These are phyloP conservation scores for Sander lucioperca DNA, from an alignment of 2,113 vertebrate species.

Conservation along the genomic window DNA sequence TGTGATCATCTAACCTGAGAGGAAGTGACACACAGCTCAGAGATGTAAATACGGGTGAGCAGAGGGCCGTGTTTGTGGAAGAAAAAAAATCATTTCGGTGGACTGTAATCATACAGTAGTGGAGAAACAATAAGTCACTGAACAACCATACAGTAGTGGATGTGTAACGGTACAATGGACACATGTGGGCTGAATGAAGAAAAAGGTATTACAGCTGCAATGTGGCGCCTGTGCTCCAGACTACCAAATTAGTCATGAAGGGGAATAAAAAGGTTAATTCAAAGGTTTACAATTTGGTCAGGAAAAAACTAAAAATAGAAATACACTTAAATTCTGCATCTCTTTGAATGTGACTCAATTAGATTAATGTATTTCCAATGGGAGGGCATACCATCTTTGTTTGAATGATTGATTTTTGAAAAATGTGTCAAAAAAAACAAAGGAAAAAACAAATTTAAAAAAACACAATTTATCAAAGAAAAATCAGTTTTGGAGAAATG, in stretches of 20 bases:
- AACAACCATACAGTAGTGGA: constrained; percentile 28
- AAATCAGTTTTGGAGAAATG: not conserved
- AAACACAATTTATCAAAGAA: not conserved
- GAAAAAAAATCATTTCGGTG: constrained; percentile 35
- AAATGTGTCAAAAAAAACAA: not conserved
- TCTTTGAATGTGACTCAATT: not conserved
- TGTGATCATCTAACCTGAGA: constrained; percentile 55
- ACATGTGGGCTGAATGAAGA: constrained; percentile 2
- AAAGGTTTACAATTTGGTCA: not conserved
- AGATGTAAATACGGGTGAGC: constrained; percentile 38
- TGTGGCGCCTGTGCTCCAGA: not conserved
- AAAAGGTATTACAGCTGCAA: not conserved
- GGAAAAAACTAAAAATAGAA: not conserved
- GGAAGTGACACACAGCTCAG: constrained; percentile 54
- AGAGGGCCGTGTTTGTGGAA: constrained; percentile 17
- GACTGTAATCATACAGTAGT: constrained; percentile 27
- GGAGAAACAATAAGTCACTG: constrained; percentile 51
- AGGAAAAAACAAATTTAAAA: not conserved
- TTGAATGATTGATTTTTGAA: not conserved
- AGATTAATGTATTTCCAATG: not conserved
- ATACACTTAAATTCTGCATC: not conserved
- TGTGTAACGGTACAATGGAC: not conserved
- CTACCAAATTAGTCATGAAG: not conserved
- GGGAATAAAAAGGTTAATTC: not conserved
- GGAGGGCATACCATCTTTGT: not conserved